These are phyloP conservation scores for Hecatera dysodea DNA, from an alignment of 2,888 invertebrate genomes.

Conservation along the genomic window DNA sequence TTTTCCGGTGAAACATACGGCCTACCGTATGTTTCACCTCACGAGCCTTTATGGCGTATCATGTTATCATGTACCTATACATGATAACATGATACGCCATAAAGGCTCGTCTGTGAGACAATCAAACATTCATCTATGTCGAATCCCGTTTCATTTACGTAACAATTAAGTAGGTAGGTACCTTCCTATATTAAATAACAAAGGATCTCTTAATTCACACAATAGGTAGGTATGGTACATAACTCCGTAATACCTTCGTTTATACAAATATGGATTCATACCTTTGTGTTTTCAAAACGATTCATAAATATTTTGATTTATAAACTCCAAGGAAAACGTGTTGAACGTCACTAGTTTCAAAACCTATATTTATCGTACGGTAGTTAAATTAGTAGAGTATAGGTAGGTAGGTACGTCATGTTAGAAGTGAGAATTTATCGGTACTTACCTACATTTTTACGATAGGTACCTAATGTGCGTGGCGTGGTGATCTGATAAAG, in stretches of 20 bases:
- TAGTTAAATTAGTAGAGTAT: conserved; percentile 21
- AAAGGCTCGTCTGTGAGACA: background rate
- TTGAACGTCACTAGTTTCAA: conserved; percentile 42
- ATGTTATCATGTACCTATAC: too few relatives aligned
- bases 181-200: conserved; percentile 26
- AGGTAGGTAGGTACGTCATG: conserved; percentile 20
- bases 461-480: conserved; percentile 14
- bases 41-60: conserved; percentile 3
- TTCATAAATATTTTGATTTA: conserved; percentile 57
- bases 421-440: conserved; percentile 19
- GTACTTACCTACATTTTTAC: conserved; percentile 32
- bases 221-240: conserved; percentile 37
- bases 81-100: too few relatives aligned
- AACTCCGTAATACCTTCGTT: conserved; percentile 26
- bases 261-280: conserved; percentile 54
- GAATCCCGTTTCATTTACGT: conserved; percentile 1
- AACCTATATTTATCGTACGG: conserved; percentile 38
- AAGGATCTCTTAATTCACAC: conserved; percentile 21
- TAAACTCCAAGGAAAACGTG: conserved; percentile 36
- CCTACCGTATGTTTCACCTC: too few relatives aligned
- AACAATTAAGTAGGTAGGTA: too few relatives aligned
- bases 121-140: conserved; percentile 23
- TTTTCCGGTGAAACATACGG: too few relatives aligned
- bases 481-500: conserved; percentile 43
- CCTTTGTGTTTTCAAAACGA: conserved; percentile 53